These are phyloP conservation scores for Oncopeltus fasciatus DNA, from an alignment of 1,140 invertebrate genomes.

Conservation along the genomic window DNA sequence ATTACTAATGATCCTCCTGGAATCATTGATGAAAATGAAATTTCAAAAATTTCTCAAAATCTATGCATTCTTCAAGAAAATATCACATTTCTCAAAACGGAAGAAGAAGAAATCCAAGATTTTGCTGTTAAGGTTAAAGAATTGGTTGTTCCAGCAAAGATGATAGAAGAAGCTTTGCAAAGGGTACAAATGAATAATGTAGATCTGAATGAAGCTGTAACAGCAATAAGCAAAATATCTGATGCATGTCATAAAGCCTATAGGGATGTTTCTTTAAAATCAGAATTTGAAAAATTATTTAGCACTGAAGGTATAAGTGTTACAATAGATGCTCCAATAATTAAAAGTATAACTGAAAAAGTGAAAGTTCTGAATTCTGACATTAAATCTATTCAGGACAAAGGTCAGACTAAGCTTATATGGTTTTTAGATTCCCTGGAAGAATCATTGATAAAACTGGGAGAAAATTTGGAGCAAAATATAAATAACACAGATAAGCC, in stretches of 20 bases:
- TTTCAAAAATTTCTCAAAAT: conserved; percentile 1
- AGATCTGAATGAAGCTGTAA: background rate
- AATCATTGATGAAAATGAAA: background rate
- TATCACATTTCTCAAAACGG: background rate
- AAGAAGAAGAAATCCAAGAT: background rate
- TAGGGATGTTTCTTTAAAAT: background rate
- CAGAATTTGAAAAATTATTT: conserved; percentile 10
- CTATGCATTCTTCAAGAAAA: conserved; percentile 10
- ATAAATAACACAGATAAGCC: conserved; percentile 1
- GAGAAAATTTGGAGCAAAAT: background rate
- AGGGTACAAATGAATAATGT: background rate
- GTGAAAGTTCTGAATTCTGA: background rate
- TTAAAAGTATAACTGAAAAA: background rate
- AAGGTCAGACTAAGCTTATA: background rate
- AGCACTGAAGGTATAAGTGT: conserved; percentile 2
- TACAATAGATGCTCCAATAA: conserved; percentile 8
- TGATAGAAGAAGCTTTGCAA: conserved; percentile 8
- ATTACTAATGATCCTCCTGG: background rate
- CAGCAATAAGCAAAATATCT: background rate
- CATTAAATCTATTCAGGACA: background rate
- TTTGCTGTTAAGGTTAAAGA: background rate
- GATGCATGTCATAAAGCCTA: background rate
- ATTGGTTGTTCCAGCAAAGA: background rate
- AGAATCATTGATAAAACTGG: conserved; percentile 1
- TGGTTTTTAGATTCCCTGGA: background rate